Conservation (phyloP, 2,888 invertebrate genomes). For the Teinopalpus imperialis region DNA sequence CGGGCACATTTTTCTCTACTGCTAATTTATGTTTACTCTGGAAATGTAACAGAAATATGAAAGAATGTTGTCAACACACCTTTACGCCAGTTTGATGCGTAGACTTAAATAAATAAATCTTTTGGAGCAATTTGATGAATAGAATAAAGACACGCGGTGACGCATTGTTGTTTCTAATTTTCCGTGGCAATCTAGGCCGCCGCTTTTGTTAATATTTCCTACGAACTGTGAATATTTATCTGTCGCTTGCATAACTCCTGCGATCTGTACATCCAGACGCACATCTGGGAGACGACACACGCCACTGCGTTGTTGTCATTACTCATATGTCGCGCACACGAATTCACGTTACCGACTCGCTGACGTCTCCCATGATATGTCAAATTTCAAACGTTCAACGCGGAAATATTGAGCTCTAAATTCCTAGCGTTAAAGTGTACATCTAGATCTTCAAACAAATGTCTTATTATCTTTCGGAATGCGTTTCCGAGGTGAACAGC, state of each 20-base stretch:
- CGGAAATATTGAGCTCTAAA: constrained; percentile 55
- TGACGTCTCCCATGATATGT: constrained; percentile 52
- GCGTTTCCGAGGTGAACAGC: constrained; percentile 49
- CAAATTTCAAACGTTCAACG: constrained; percentile 45
- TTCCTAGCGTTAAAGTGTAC: constrained; percentile 39
- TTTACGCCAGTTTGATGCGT: constrained; percentile 19
- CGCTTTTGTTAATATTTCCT: constrained; percentile 40
- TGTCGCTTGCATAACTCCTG: constrained; percentile 61
- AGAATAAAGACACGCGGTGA: constrained; percentile 27
- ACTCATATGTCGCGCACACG: constrained; percentile 77
- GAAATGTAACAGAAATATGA: constrained; percentile 13
- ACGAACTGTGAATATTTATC: constrained; percentile 45
- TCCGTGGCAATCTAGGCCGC: constrained; percentile 35
- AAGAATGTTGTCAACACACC: constrained; percentile 18
- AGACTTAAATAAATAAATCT: constrained; percentile 23
- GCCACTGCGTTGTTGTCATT: constrained; percentile 75
- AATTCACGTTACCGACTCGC: constrained; percentile 59
- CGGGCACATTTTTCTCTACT: constrained; percentile 12
- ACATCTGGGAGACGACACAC: constrained; percentile 73
- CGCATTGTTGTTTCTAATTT: constrained; percentile 42
- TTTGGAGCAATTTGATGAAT: constrained; percentile 25
- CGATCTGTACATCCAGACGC: constrained; percentile 62
- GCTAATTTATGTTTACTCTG: constrained; percentile 18
- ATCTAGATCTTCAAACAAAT: constrained; percentile 35
- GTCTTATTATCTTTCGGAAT: constrained; percentile 44